These are phyloP conservation scores for Atherinomorus stipes DNA, from an alignment of 2,113 vertebrate genomes.

Conservation along the genomic window DNA sequence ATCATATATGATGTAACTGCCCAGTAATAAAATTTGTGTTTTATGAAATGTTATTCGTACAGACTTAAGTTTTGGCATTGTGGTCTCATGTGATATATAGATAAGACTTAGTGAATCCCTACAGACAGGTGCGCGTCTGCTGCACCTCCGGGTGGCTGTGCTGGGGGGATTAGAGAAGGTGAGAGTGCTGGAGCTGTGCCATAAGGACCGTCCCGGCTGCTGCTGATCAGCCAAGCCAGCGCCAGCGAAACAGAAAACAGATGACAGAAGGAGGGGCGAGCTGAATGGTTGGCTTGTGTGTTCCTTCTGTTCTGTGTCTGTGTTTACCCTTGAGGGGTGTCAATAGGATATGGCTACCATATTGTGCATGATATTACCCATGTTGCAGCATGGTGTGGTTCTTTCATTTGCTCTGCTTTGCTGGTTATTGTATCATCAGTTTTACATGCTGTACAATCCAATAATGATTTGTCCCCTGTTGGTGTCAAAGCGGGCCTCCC, in stretches of 20 bases:
- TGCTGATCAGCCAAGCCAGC: slow-evolving; percentile 69
- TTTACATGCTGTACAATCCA: slow-evolving; percentile 24
- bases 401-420: slow-evolving; percentile 34
- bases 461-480: slow-evolving; percentile 20
- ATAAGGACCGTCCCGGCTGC: slow-evolving; percentile 62
- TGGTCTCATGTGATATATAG: slow-evolving; percentile 18
- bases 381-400: slow-evolving; percentile 33
- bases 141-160: slow-evolving; percentile 57
- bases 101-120: slow-evolving; percentile 43
- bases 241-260: slow-evolving; percentile 78
- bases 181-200: slow-evolving; percentile 65
- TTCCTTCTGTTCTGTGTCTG: slow-evolving; percentile 72
- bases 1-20: neutral
- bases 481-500: slow-evolving; percentile 20
- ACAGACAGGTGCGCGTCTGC: slow-evolving; percentile 70
- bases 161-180: slow-evolving; percentile 68
- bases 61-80: neutral
- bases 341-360: slow-evolving; percentile 62
- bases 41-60: neutral
- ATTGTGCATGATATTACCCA: slow-evolving; percentile 59
- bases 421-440: slow-evolving; percentile 36
- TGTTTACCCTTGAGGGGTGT: slow-evolving; percentile 72
- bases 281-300: slow-evolving; percentile 55
- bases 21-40: too few relatives aligned
- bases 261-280: slow-evolving; percentile 58